These are phyloP conservation scores for Todiramphus chloris DNA, from an alignment of 2,113 vertebrate genomes.

Conservation along the genomic window DNA sequence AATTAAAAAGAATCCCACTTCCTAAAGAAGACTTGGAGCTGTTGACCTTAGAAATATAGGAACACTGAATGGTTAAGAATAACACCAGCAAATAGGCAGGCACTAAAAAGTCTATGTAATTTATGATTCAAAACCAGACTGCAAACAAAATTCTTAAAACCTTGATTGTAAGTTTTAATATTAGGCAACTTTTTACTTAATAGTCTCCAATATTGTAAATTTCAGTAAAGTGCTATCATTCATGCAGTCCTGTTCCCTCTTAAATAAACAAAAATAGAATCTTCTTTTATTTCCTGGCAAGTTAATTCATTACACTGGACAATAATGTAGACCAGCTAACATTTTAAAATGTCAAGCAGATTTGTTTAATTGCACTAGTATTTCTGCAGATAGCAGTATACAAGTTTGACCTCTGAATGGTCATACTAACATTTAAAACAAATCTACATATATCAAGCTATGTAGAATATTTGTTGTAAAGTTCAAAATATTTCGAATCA, in stretches of 20 bases:
- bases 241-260: not conserved
- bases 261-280: conserved; percentile 44
- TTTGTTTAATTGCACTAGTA: conserved; percentile 45
- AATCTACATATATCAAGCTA: not conserved
- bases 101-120: not conserved
- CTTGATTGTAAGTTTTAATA: not conserved
- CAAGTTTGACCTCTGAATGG: conserved; percentile 48
- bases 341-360: conserved; percentile 69
- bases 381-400: conserved; percentile 2
- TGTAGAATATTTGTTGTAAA: conserved; percentile 11
- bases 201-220: not conserved
- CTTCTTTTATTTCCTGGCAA: not conserved
- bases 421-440: conserved; percentile 53
- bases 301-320: conserved; percentile 36
- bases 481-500: conserved; percentile 15
- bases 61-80: not conserved
- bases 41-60: not conserved
- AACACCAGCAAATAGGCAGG: not conserved
- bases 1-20: not conserved
- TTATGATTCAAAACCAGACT: not conserved
- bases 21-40: not conserved
- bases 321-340: conserved; percentile 23
- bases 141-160: not conserved
- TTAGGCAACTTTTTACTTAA: not conserved
- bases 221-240: not conserved